Percentiles rank a stretch among this genome's conserved stretches.
Evolutionary conservation across 2,888 invertebrate species (phyloP).

Genomic region (Pandemis corylana): DNA sequence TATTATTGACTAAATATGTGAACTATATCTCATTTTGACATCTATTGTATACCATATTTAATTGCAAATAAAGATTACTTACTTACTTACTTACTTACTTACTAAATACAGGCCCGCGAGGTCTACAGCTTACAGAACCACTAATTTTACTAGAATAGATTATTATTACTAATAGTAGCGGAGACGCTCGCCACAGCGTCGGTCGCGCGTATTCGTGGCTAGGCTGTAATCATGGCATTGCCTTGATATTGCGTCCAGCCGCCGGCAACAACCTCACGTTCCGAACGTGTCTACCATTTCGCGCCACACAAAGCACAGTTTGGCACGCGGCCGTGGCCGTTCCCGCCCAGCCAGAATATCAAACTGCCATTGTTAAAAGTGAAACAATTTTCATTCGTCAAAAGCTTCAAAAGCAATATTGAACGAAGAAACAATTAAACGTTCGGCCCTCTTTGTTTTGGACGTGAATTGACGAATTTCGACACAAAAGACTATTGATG

Average conservation of each 20-base stretch:
- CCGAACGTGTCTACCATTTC: constrained; percentile 58
- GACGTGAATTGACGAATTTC: constrained; percentile 56
- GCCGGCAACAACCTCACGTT: neutral
- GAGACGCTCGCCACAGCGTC: too few species aligned
- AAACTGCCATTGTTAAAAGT: constrained; percentile 63
- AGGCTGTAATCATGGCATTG: constrained; percentile 8
- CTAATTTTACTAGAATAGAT: too few species aligned
- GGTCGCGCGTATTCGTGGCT: neutral
- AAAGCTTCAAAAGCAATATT: constrained; percentile 50
- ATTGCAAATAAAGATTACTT: too few species aligned
- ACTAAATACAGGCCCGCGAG: too few species aligned
- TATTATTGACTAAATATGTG: too few species aligned
- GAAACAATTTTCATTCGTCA: constrained; percentile 64
- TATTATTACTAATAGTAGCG: too few species aligned
- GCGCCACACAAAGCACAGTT: constrained; percentile 64
- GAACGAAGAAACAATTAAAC: constrained; percentile 45
- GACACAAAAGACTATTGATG: constrained; percentile 52
- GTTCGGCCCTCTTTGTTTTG: constrained; percentile 52
- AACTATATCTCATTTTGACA: too few species aligned
- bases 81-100: too few species aligned
- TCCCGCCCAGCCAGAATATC: constrained; percentile 57
- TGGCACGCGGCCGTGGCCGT: constrained; percentile 56
- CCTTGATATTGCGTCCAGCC: constrained; percentile 18
- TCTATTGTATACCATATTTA: too few species aligned
- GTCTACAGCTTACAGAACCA: too few species aligned